Percentiles rank a stretch among this genome's conserved stretches.
Conservation (phyloP, 2,888 invertebrate species). For the Tanypteryx hageni region DNA sequence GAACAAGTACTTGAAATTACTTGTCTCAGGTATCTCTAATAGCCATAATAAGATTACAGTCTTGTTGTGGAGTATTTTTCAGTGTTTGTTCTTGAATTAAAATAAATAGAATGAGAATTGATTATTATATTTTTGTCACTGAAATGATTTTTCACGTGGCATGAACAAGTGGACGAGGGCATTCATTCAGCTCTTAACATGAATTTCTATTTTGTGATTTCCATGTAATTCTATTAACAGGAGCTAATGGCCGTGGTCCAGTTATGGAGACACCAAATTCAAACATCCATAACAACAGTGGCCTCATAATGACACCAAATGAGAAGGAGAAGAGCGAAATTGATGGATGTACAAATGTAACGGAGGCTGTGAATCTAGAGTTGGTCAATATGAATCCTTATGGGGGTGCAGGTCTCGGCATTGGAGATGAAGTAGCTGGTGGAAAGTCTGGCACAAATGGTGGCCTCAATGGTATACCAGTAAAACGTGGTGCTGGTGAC, state of each 20-base stretch:
- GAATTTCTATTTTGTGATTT: too few relatives aligned
- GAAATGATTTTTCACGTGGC: too few relatives aligned
- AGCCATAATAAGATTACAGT: too few relatives aligned
- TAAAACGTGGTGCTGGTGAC: constrained; percentile 75
- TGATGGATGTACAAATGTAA: constrained; percentile 66
- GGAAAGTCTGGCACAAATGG: constrained; percentile 70
- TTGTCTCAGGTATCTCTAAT: too few relatives aligned
- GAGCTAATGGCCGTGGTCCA: constrained; percentile 20
- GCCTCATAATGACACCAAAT: constrained; percentile 43
- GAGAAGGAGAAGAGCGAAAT: constrained; percentile 40
- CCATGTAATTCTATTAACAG: neutral
- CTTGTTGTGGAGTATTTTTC: too few relatives aligned
- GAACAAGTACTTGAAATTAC: too few relatives aligned
- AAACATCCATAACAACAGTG: constrained; percentile 26
- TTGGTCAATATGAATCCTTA: constrained; percentile 84
- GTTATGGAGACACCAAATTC: neutral
- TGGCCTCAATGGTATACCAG: constrained; percentile 75
- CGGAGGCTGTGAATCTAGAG: constrained; percentile 88
- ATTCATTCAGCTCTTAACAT: too few relatives aligned
- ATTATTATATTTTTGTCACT: neutral
- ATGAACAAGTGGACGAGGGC: too few relatives aligned
- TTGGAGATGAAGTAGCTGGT: constrained; percentile 77
- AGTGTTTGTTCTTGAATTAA: too few relatives aligned
- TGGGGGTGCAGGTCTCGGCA: constrained; percentile 74
- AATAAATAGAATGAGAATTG: neutral